A percentile compares a stretch with the other conserved stretches of the same genome.
These are phyloP conservation scores for Mus minutoides DNA, from an alignment of 2,797 vertebrate genomes.

Conservation along the genomic window DNA sequence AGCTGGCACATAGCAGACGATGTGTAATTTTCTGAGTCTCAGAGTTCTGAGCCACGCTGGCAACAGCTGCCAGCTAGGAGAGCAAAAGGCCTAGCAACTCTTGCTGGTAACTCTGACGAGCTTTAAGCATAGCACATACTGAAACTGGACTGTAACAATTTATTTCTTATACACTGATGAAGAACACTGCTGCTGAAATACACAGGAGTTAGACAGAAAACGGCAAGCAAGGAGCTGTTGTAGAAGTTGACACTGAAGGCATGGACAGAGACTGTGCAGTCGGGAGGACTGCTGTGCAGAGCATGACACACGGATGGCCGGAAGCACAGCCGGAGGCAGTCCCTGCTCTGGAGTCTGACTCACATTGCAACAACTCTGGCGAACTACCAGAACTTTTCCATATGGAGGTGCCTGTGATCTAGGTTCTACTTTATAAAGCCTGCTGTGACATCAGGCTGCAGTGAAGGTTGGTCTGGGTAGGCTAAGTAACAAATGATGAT, in stretches of 20 bases:
- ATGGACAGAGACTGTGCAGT: not conserved
- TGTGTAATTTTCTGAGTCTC: not conserved
- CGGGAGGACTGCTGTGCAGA: not conserved
- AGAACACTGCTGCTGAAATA: not conserved
- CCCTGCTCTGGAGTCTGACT: not conserved
- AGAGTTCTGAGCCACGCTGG: not conserved
- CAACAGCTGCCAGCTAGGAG: not conserved
- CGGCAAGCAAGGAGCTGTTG: not conserved
- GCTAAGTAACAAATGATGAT: not conserved
- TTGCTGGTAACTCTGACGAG: not conserved
- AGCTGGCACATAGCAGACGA: not conserved
- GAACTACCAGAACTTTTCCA: not conserved
- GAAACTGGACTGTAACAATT: not conserved
- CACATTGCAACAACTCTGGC: not conserved
- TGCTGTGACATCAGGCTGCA: not conserved
- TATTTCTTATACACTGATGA: not conserved
- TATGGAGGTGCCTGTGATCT: not conserved
- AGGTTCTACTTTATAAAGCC: not conserved
- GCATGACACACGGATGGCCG: no score
- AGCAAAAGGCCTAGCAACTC: no score
- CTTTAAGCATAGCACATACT: not conserved
- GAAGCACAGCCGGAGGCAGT: not conserved
- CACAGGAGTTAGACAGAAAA: not conserved
- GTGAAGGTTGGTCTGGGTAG: not conserved
- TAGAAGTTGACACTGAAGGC: not conserved